Conservation (phyloP, 2,113 vertebrate genomes). For the Thermophis baileyi region DNA sequence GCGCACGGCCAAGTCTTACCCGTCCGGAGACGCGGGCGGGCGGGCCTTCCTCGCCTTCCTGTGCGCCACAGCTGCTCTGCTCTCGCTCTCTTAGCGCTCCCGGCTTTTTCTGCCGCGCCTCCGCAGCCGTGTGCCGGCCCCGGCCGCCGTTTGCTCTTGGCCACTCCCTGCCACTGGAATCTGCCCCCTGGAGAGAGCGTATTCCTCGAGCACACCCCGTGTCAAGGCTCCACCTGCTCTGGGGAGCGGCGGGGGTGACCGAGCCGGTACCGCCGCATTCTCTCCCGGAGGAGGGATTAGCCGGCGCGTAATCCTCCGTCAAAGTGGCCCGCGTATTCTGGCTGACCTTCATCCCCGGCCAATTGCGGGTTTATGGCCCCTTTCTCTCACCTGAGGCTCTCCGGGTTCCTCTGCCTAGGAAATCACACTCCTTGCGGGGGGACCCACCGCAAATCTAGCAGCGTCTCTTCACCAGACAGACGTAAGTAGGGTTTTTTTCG, state of each 20-base stretch:
- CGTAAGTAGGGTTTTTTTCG: background rate
- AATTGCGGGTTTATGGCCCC: background rate
- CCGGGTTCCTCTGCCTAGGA: background rate
- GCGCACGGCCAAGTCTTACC: background rate
- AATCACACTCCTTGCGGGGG: background rate
- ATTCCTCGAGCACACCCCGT: background rate
- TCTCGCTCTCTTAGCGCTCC: background rate
- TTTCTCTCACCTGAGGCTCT: background rate
- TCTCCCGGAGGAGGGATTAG: background rate
- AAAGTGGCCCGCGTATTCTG: too few species aligned
- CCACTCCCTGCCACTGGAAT: constrained; percentile 11
- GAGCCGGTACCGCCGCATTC: constrained; percentile 27
- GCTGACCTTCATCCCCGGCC: background rate
- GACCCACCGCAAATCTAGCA: background rate
- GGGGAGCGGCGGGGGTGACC: background rate
- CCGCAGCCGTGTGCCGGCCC: background rate
- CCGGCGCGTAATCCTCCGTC: background rate
- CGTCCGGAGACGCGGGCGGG: background rate
- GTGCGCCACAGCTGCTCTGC: background rate
- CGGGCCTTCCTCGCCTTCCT: background rate
- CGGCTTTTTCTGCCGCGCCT: background rate
- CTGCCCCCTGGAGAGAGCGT: constrained; percentile 13
- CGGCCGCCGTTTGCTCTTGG: background rate
- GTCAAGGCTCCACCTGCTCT: background rate
- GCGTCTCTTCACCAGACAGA: background rate